Evolutionary conservation across 2,113 vertebrate genomes (phyloP), one percentile per base, ranked within the genome.

Genomic region (Cacatua alba): DNA sequence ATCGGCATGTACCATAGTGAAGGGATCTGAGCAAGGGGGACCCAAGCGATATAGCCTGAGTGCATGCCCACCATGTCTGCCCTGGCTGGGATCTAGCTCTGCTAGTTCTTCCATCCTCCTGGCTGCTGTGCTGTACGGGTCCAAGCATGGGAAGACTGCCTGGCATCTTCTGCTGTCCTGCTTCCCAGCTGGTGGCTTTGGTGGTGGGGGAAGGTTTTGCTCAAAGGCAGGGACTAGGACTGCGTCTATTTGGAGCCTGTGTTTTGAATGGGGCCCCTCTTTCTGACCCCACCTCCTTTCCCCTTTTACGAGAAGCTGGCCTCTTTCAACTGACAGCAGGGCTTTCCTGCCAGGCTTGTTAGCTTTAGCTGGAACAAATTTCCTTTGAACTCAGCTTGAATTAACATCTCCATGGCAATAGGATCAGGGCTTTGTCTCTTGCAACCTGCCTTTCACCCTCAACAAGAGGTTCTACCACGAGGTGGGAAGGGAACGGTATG

Each of bases 341-440:
- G 89, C 95, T 97, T 95, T 95, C 90, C 97, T 94, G 94, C 92
- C 95, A 97, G 97, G 46, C 96, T 96, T 95, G 96, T 98, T 96
- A 97, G 97, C 97, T 97, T 96, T 95, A 96, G 96, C 95, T 91
- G 94, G 93, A 97, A 91, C 96, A 59, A 59, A 91, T 95, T 98
- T 96, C 97, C 97, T 98, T 98, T 98, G 98, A 98, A 98, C 98
- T 98, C 95, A 64, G 94, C 96, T 97, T 97, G 97, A 98, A 97
- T 98, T 97, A 97, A 94, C 96, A 97, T 98, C 97, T 96, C 98
- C 98, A 98, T 98, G 97, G 98, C 89, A 69, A 98, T 97, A 92
- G 94, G 97, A 97, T 88, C 90, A 4, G 88, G 68, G 94, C 94
- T 98, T 98, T 98, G 96, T 97, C 77, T 87, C 81, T 28, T 20